A percentile compares a stretch with the other conserved stretches of the same genome.
Conservation (phyloP, 2,888 invertebrate species). For the Meiosimyza decipiens region DNA sequence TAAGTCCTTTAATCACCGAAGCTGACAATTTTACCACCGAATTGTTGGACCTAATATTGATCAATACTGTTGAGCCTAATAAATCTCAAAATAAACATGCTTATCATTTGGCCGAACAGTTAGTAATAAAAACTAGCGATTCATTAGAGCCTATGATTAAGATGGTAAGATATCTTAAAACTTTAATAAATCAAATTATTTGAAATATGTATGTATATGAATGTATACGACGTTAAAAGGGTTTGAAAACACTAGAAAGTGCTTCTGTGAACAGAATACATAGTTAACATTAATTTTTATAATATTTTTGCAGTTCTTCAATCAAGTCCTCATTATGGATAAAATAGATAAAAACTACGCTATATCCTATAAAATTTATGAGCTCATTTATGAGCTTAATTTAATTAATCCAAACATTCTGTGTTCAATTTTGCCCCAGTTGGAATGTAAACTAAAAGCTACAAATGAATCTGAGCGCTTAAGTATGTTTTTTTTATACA, state of each 20-base stretch:
- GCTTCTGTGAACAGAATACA: too few species aligned
- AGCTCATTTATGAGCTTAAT: conserved; percentile 95
- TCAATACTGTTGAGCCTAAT: conserved; percentile 93
- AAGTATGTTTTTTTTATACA: conserved; percentile 61
- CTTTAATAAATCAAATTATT: neutral
- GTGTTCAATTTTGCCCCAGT: conserved; percentile 88
- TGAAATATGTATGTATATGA: neutral
- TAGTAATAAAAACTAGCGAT: conserved; percentile 90
- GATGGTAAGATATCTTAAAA: conserved; percentile 72
- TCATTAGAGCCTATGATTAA: conserved; percentile 95
- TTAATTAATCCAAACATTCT: conserved; percentile 90
- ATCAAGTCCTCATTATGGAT: conserved; percentile 92
- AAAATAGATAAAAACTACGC: conserved; percentile 85
- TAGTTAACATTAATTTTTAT: neutral
- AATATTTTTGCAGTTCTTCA: conserved; percentile 82
- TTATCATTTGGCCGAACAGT: conserved; percentile 89
- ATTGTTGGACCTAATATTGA: conserved; percentile 90
- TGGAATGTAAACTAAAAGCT: conserved; percentile 95
- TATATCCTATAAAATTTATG: conserved; percentile 89
- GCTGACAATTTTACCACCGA: conserved; percentile 95
- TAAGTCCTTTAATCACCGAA: conserved; percentile 94
- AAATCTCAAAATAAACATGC: conserved; percentile 91
- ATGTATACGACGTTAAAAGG: too few species aligned
- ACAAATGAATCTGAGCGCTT: conserved; percentile 89
- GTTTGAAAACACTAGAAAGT: too few species aligned